phyloP scores from a whole-genome alignment of 1,140 invertebrate genomes.

The Megalonaias nervosa region DNA sequence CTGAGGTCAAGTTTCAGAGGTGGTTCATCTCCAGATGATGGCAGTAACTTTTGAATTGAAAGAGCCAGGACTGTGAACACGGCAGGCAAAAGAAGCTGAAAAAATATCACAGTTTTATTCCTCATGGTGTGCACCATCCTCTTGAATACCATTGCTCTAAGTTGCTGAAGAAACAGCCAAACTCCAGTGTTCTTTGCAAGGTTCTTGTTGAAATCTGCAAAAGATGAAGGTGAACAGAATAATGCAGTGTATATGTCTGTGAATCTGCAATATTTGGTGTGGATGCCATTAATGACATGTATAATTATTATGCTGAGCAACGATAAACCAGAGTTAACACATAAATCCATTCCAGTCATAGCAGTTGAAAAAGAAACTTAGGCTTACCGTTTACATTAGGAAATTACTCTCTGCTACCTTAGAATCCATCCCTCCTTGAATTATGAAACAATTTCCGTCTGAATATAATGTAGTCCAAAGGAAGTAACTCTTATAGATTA shows the following conservation, averaged over 20 bases:
- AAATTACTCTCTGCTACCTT: too few species aligned
- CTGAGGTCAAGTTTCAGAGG: constrained; percentile 14
- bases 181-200: constrained; percentile 42
- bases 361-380: too few species aligned
- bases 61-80: constrained; percentile 33
- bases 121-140: constrained; percentile 29
- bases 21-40: constrained; percentile 11
- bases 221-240: background rate
- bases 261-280: too few species aligned
- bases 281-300: too few species aligned
- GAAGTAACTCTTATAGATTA: too few species aligned
- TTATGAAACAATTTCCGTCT: too few species aligned
- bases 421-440: too few species aligned
- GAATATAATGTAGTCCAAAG: too few species aligned
- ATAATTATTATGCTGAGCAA: too few species aligned
- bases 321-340: too few species aligned
- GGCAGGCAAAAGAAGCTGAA: constrained; percentile 30
- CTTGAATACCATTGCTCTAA: constrained; percentile 62
- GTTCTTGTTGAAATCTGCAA: constrained; percentile 33
- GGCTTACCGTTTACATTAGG: too few species aligned
- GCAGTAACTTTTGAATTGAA: background rate
- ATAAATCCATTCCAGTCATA: too few species aligned
- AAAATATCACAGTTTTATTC: background rate
- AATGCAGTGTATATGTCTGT: background rate
- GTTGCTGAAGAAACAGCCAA: constrained; percentile 52